Evolutionary conservation across 2,888 invertebrate genomes (phyloP).

Genomic region (Hirtodrosophila alboralis): DNA sequence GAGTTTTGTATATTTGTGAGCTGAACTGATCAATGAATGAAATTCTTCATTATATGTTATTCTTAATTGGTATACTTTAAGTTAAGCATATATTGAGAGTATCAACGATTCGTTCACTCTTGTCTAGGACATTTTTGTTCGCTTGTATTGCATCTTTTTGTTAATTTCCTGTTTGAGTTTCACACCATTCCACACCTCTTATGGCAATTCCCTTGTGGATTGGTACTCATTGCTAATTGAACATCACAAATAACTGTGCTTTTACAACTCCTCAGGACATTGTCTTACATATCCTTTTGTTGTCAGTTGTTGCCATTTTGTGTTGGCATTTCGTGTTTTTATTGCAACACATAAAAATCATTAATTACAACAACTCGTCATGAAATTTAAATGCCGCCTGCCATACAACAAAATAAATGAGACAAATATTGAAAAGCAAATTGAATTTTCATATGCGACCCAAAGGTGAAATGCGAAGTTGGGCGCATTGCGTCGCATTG

Average conservation of each 20-base stretch:
- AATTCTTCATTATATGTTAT: too few species aligned
- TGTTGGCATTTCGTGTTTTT: conserved; percentile 53
- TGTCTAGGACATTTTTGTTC: too few species aligned
- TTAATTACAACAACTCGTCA: conserved; percentile 76
- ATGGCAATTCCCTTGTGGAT: too few species aligned
- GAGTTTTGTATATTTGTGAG: too few species aligned
- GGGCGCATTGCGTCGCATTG: conserved; percentile 12
- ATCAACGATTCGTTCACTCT: too few species aligned
- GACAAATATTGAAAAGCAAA: conserved; percentile 76
- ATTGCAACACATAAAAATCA: conserved; percentile 74
- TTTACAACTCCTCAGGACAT: conserved; percentile 35
- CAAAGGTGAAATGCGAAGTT: conserved; percentile 49
- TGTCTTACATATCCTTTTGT: conserved; percentile 22
- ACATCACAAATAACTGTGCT: conserved; percentile 32
- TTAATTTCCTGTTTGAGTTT: too few species aligned
- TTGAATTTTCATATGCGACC: conserved; percentile 73
- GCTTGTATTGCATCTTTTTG: too few species aligned
- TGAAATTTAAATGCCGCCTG: conserved; percentile 71
- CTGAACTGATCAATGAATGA: too few species aligned
- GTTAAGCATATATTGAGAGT: too few species aligned
- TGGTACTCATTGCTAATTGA: conserved; percentile 39
- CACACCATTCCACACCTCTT: too few species aligned
- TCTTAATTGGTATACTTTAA: too few species aligned
- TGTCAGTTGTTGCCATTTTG: conserved; percentile 12
- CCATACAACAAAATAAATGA: conserved; percentile 58